Base-by-base conservation (phyloP, 2,888 invertebrate species). In the Archips crataeganus region DNA sequence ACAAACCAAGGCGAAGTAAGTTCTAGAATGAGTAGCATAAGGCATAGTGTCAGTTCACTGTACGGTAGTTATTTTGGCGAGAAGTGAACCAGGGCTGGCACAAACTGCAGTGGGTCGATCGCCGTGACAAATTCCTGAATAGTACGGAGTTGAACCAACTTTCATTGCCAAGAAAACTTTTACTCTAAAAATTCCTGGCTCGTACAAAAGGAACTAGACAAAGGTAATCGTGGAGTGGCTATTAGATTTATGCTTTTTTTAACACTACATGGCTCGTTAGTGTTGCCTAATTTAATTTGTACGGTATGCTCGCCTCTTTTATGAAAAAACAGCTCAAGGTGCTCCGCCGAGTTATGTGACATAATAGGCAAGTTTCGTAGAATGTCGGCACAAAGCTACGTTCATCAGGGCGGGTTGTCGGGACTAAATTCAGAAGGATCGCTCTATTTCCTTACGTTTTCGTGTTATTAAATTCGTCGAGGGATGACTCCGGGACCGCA, bases 41-140 rank as follows among this genome's bases (percentile, higher is more conserved):
- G 49, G 11, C 32, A 34, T 42, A 64, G 15, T 65, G 39, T 73
- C 39, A 62, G n/a, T 64, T 47, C 36, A 68, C 54, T 13, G 36
- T 34, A 54, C n/a, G 57, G 36, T 49, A 49, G 34, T 23, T 63
- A 47, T 63, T 72, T 72, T 54, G n/a, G 71, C 62, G n/a, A n/a
- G 32, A 66, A 68, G 68, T 68, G 49, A 73, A 73, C 73, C 49
- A 66, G 32, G 63, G 45, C 62, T 63, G 62, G 70, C 62, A 70
- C 45, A 42, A 34, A 11, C 63, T 70, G 63, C 57, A 63, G 36
- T 62, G 39, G 68, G 59, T 59, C 80, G 79, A 80, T 79, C 71
- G 77, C 82, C 85, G 85, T 85, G 82, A 87, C 87, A 83, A 89
- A 90, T 88, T 79, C 79, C 75, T 82, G 80, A 84, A 85, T 81